Base-by-base conservation (phyloP, 2,888 invertebrate genomes). In the Nezara viridula region DNA sequence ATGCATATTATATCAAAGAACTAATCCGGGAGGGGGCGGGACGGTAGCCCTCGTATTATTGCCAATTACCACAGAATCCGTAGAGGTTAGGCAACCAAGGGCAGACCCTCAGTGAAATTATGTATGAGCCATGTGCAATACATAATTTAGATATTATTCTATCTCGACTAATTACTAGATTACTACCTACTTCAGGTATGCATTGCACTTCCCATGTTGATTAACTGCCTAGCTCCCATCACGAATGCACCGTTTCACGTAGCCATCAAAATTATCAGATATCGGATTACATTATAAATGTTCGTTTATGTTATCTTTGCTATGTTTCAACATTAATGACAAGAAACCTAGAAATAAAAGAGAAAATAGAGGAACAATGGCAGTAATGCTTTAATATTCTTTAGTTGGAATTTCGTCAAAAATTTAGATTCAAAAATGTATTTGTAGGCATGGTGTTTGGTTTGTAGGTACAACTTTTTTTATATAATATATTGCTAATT, bases 181-280 rank as follows among this genome's bases (percentile, higher is more conserved):
- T 87, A 87, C 52, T 87, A 52, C 47, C 87, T 87, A 87, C 52
- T 87, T 87, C 44, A 66, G 87, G 87, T 87, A 87, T 87, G 87
- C 87, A 87, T 87, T 60, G 52, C 55, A 44, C 44, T 87, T 40
- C 66, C 24, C 52, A 24, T 55, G 40, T 87, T 44, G 44, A 87
- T 87, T 66, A 87, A 44, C 9, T 37, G 19, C 2, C 12, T n/a
- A 14, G 60, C 14, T 24, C 21, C 40, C 37, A 21, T 37, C 40
- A 77, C 21, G 32, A 73, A 73, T 19, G 24, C 77, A 37, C 14
- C 21, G 77, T 24, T 27, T 27, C n/a, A 60, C 27, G 60, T 6
- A 60, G 27, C 60, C 27, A 60, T 60, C 60, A 27, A 27, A 27
- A 60, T 60, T 27, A 60, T 60, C 60, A 60, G 27, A 60, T 16